A percentile compares a stretch with the other conserved stretches of the same genome.
Evolutionary conservation across 2,888 invertebrate species (phyloP).

Genomic region (Ptilodon capucinus): DNA sequence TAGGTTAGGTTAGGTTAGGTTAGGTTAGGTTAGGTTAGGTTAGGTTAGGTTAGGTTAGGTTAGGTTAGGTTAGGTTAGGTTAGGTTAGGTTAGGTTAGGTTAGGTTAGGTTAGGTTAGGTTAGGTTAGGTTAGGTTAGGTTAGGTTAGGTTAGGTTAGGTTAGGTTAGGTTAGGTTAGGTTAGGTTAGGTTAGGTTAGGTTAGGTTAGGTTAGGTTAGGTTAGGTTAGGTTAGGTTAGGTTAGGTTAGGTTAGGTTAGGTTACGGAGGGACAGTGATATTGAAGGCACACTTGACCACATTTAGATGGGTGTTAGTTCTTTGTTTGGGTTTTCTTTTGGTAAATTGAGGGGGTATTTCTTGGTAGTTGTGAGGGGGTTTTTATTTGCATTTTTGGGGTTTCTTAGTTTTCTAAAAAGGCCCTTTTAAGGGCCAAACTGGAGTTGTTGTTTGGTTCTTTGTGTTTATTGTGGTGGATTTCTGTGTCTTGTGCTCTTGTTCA

Average conservation of each 20-base stretch:
- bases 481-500: background rate
- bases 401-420: no score
- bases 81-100: slow-evolving; percentile 15
- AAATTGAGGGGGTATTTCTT: no score
- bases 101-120: slow-evolving; percentile 18
- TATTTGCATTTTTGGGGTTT: no score
- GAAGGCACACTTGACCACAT: no score
- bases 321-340: no score
- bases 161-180: slow-evolving; percentile 15
- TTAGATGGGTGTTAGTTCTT: no score
- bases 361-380: no score
- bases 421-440: no score
- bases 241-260: slow-evolving; percentile 7
- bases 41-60: slow-evolving; percentile 7
- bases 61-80: slow-evolving; percentile 9
- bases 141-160: slow-evolving; percentile 18
- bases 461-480: no score
- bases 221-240: background rate
- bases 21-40: slow-evolving; percentile 15
- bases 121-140: slow-evolving; percentile 17
- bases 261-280: no score
- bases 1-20: slow-evolving; percentile 16
- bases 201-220: no score
- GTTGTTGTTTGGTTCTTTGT: no score
- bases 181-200: slow-evolving; percentile 17